phyloP scores from a whole-genome alignment of 2,888 invertebrate species.

The Nudaria mundana region DNA sequence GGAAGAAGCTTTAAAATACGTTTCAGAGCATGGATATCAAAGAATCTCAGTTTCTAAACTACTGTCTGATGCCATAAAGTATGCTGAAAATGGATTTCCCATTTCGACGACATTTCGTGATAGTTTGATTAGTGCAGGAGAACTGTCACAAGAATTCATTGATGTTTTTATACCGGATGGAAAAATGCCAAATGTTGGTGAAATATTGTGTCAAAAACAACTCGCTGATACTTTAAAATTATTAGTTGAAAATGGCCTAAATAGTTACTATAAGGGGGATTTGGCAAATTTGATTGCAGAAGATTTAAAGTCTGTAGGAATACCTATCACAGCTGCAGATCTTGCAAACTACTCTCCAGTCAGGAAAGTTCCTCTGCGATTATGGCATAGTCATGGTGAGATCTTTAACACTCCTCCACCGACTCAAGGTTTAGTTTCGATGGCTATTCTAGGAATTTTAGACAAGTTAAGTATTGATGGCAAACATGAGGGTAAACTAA shows the following conservation, averaged over 20 bases:
- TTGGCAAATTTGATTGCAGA: slow-evolving; percentile 56
- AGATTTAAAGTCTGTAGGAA: slow-evolving; percentile 54
- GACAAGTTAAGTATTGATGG: slow-evolving; percentile 60
- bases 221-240: slow-evolving; percentile 54
- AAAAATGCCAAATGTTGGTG: not conserved
- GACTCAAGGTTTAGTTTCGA: slow-evolving; percentile 67
- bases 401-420: slow-evolving; percentile 66
- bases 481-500: slow-evolving; percentile 57
- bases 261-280: slow-evolving; percentile 63
- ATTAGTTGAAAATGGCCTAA: slow-evolving; percentile 54
- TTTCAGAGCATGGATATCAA: slow-evolving; percentile 59
- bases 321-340: slow-evolving; percentile 63
- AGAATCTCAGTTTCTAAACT: slow-evolving; percentile 49
- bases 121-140: slow-evolving; percentile 9
- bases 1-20: slow-evolving; percentile 67
- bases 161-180: slow-evolving; percentile 49
- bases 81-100: slow-evolving; percentile 64
- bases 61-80: slow-evolving; percentile 60
- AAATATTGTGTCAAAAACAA: slow-evolving; percentile 45
- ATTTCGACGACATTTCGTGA: slow-evolving; percentile 46
- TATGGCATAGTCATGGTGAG: slow-evolving; percentile 55
- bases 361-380: slow-evolving; percentile 53
- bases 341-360: slow-evolving; percentile 53
- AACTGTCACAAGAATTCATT: slow-evolving; percentile 38
- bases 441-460: slow-evolving; percentile 60